A percentile compares a stretch with the other conserved stretches of the same genome.
phyloP scores from a whole-genome alignment of 2,888 invertebrate genomes.

The Diadegma fenestrale region DNA sequence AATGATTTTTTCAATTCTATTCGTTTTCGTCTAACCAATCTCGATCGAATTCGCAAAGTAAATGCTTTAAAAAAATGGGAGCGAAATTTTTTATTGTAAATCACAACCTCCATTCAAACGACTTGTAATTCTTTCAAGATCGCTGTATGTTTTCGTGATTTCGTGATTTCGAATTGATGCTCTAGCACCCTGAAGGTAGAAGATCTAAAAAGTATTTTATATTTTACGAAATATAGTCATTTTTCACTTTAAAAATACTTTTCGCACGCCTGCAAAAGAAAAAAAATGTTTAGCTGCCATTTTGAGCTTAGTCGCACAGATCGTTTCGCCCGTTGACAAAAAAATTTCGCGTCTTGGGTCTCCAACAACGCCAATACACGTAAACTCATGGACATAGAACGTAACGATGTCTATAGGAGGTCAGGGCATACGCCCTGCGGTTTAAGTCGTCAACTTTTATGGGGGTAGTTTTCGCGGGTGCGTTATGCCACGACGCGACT shows the following conservation, averaged over 20 bases:
- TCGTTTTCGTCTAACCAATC: background rate
- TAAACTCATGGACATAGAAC: background rate
- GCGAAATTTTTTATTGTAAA: too few relatives aligned
- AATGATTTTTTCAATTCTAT: constrained; percentile 41
- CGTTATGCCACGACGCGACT: constrained; percentile 44
- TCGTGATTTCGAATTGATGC: background rate
- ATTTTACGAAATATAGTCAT: background rate
- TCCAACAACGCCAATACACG: constrained; percentile 6
- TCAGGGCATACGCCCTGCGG: constrained; percentile 81
- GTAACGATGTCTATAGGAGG: constrained; percentile 57
- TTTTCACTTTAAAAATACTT: background rate
- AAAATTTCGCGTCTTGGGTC: background rate
- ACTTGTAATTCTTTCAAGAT: too few relatives aligned
- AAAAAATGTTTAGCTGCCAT: constrained; percentile 10
- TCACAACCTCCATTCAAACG: too few relatives aligned
- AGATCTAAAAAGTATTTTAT: background rate
- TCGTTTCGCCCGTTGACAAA: constrained; percentile 4
- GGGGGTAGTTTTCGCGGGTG: constrained; percentile 82
- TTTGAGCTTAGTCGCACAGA: constrained; percentile 12
- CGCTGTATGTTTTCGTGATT: background rate
- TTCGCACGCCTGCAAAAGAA: background rate
- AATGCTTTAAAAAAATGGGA: too few relatives aligned
- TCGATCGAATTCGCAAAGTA: background rate
- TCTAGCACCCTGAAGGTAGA: background rate
- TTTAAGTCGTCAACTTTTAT: constrained; percentile 84